These are phyloP conservation scores for Columba livia DNA, from an alignment of 2,113 vertebrate genomes.

Conservation along the genomic window DNA sequence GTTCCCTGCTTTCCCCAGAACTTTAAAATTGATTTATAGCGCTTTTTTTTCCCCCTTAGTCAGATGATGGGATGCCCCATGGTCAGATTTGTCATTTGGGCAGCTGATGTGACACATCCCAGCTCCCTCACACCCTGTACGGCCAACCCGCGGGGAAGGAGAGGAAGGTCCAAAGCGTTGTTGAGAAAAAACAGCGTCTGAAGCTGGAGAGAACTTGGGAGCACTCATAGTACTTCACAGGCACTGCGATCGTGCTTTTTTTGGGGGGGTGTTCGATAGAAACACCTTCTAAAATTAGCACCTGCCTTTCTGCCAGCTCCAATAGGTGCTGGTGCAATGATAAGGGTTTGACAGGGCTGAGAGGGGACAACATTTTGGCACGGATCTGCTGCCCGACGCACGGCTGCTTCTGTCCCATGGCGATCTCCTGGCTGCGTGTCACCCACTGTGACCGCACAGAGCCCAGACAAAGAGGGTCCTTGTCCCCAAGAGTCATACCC, in stretches of 20 bases:
- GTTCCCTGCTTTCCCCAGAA: background rate
- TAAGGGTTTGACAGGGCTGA: background rate
- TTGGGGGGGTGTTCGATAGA: background rate
- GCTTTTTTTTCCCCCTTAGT: fast-evolving
- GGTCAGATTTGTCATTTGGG: background rate
- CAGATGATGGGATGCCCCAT: background rate
- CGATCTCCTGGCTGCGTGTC: fast-evolving
- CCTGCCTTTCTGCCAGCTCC: background rate
- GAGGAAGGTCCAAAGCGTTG: background rate
- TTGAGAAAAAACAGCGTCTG: background rate
- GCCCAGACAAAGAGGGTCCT: fast-evolving
- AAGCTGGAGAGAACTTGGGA: background rate
- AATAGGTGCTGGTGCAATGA: background rate
- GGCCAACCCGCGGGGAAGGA: fast-evolving
- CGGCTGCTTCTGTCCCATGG: fast-evolving
- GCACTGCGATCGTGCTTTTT: background rate
- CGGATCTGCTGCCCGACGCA: background rate
- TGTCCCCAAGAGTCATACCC: background rate
- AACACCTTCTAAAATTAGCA: conserved; percentile 57
- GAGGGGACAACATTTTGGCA: background rate
- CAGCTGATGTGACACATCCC: background rate
- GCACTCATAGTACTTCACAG: background rate
- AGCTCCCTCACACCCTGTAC: background rate
- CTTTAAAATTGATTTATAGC: background rate
- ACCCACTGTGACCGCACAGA: background rate